Evolutionary conservation across 2,888 invertebrate species (phyloP).

Genomic region (Sturmia bella): DNA sequence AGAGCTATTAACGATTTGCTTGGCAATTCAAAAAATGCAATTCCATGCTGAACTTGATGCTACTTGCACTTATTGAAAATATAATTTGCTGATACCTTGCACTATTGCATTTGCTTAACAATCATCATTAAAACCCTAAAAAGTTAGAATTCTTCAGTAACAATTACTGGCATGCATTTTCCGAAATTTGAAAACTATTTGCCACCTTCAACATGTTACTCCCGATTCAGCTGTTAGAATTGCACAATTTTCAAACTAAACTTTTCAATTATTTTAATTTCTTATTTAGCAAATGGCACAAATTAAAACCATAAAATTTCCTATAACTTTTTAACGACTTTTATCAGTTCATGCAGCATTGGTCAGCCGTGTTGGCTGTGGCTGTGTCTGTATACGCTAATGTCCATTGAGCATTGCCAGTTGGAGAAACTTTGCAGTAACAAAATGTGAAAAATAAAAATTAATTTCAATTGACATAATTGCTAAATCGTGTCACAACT

Average conservation of each 20-base stretch:
- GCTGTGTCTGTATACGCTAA: constrained; percentile 18
- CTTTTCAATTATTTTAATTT: not conserved
- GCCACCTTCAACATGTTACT: too few species aligned
- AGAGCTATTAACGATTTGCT: too few species aligned
- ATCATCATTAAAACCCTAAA: too few species aligned
- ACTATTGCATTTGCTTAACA: too few species aligned
- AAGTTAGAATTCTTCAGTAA: too few species aligned
- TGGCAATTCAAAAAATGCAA: too few species aligned
- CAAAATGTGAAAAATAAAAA: constrained; percentile 22
- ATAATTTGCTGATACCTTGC: too few species aligned
- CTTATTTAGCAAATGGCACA: constrained; percentile 36
- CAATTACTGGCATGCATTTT: too few species aligned
- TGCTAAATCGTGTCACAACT: constrained; percentile 61
- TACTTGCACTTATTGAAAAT: too few species aligned
- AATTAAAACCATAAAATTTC: constrained; percentile 28
- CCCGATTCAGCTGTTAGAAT: too few species aligned
- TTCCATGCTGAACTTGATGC: too few species aligned
- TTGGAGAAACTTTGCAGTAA: not conserved
- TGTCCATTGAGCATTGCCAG: not conserved
- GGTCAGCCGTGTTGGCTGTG: constrained; percentile 22
- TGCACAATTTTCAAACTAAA: not conserved
- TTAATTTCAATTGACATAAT: constrained; percentile 61
- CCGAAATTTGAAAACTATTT: too few species aligned
- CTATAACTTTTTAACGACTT: constrained; percentile 29
- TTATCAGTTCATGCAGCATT: constrained; percentile 48